phyloP scores from a whole-genome alignment of 2,797 vertebrate species.

The Tenualosa ilisha region DNA sequence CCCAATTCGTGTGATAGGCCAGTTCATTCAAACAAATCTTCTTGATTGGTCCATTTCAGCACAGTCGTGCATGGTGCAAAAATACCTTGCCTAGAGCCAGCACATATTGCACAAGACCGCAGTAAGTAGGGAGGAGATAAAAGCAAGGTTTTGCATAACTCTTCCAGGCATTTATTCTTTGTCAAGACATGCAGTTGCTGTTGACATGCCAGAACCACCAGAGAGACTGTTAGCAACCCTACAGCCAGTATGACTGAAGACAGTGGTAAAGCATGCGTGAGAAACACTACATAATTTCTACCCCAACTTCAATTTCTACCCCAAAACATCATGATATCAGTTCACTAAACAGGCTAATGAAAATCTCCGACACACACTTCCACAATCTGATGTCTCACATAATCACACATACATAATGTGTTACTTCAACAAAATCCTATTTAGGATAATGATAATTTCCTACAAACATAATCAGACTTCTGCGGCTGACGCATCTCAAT shows the following conservation, averaged over 20 bases:
- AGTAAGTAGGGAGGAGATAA: slow-evolving; percentile 35
- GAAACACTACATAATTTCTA: not conserved
- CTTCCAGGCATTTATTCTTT: slow-evolving; percentile 46
- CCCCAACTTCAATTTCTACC: not conserved
- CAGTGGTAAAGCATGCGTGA: not conserved
- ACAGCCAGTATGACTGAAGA: not conserved
- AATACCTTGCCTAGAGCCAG: slow-evolving; percentile 48
- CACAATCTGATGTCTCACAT: too few species aligned
- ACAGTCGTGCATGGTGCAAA: slow-evolving; percentile 16
- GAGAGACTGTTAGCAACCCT: not conserved
- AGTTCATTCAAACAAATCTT: not conserved
- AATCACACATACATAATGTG: too few species aligned
- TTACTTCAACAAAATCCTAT: too few species aligned
- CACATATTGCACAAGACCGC: slow-evolving; percentile 48
- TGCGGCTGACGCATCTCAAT: not conserved
- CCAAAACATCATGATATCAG: not conserved
- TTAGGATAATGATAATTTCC: not conserved
- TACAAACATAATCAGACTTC: not conserved
- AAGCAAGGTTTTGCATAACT: slow-evolving; percentile 53
- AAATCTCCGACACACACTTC: not conserved
- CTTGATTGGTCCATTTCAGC: not conserved
- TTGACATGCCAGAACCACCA: slow-evolving; percentile 37
- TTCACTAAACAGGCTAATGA: not conserved
- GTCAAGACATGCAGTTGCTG: slow-evolving; percentile 55
- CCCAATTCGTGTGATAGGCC: not conserved